Evolutionary conservation across 2,113 vertebrate genomes (phyloP).

Genomic region (Blennius ocellaris): DNA sequence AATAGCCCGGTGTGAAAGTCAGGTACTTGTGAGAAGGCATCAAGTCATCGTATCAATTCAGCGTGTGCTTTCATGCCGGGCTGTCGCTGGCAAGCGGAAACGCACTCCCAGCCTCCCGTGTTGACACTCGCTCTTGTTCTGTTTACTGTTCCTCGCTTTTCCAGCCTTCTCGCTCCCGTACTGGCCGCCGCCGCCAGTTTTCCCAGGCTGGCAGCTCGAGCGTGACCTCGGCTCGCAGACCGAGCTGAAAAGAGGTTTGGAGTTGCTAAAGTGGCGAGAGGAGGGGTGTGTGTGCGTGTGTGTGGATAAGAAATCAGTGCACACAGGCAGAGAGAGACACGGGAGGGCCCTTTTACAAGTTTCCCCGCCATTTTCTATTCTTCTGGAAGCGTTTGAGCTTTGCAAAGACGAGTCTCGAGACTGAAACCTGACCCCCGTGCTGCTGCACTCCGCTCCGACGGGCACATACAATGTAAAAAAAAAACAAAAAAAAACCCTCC

Average conservation of each 20-base stretch:
- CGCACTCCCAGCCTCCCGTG: constrained; percentile 14
- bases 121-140: constrained; percentile 46
- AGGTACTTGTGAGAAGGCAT: constrained; percentile 55
- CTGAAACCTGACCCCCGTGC: constrained; percentile 56
- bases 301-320: constrained; percentile 18
- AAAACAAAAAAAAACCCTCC: constrained; percentile 24
- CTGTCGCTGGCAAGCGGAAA: constrained; percentile 30
- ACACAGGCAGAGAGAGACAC: constrained; percentile 22
- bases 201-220: constrained; percentile 58
- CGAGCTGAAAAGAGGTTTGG: constrained; percentile 56
- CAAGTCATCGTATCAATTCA: constrained; percentile 52
- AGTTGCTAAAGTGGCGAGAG: constrained; percentile 35
- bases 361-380: constrained; percentile 41
- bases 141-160: constrained; percentile 51
- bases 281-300: not conserved
- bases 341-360: constrained; percentile 32
- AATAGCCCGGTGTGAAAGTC: constrained; percentile 23
- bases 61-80: constrained; percentile 26
- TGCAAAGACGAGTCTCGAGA: constrained; percentile 17
- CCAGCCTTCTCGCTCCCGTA: constrained; percentile 18
- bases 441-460: constrained; percentile 31
- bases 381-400: constrained; percentile 43
- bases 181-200: constrained; percentile 49
- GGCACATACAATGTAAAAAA: constrained; percentile 37
- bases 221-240: constrained; percentile 52